phyloP scores from a whole-genome alignment of 1,140 invertebrate genomes.

The Latrodectus geometricus region DNA sequence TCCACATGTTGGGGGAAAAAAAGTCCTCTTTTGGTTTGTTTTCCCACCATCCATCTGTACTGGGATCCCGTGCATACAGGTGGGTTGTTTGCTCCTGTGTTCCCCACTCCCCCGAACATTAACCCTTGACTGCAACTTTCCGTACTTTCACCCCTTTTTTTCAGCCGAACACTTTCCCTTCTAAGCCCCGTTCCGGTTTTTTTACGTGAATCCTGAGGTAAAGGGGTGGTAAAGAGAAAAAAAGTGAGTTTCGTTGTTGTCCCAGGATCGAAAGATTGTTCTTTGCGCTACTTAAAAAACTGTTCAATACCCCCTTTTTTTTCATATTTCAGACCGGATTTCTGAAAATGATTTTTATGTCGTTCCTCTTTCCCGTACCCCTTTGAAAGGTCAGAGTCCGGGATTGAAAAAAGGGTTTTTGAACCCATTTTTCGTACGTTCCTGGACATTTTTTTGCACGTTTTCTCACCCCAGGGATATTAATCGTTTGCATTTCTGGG shows the following conservation, averaged over 20 bases:
- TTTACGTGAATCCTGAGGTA: not conserved
- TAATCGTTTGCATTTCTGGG: not conserved
- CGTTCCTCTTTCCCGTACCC: not conserved
- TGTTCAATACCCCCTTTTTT: not conserved
- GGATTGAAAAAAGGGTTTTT: not conserved
- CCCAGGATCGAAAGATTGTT: not conserved
- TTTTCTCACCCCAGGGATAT: not conserved
- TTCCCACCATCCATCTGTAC: not conserved
- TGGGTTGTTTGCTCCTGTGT: not conserved
- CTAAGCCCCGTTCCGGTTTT: not conserved
- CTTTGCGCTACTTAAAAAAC: not conserved
- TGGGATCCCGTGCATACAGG: not conserved
- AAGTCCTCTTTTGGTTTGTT: not conserved
- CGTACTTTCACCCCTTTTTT: not conserved
- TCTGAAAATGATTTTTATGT: not conserved
- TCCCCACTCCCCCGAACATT: not conserved
- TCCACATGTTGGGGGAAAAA: not conserved
- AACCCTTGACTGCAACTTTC: not conserved
- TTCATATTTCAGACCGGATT: not conserved
- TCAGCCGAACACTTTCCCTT: not conserved
- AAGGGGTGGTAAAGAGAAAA: not conserved
- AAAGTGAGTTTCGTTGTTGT: not conserved
- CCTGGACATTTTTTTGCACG: not conserved
- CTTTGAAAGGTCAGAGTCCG: not conserved
- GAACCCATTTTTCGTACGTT: not conserved